Evolutionary conservation across 1,140 invertebrate genomes (phyloP).

Genomic region (Battus philenor): DNA sequence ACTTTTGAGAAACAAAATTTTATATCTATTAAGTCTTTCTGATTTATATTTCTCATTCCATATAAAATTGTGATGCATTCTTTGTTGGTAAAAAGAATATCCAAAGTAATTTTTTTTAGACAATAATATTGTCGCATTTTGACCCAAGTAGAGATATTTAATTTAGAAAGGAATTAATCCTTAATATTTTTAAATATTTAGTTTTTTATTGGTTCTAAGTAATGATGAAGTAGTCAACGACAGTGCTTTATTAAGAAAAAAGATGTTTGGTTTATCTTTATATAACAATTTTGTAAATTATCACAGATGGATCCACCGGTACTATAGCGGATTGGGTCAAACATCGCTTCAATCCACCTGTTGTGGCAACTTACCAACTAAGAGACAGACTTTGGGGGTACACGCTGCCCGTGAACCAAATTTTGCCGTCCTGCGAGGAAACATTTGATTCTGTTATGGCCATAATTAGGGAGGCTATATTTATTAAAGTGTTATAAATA

Average conservation of each 20-base stretch:
- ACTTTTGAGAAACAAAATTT: too few relatives aligned
- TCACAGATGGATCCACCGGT: constrained; percentile 57
- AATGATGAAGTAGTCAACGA: too few relatives aligned
- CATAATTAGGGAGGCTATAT: constrained; percentile 72
- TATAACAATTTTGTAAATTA: too few relatives aligned
- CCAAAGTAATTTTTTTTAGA: too few relatives aligned
- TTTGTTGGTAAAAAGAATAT: too few relatives aligned
- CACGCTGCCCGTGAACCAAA: constrained; percentile 80
- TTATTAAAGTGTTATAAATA: constrained; percentile 45
- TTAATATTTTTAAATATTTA: background rate
- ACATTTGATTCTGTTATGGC: constrained; percentile 78
- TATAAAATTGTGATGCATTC: constrained; percentile 7
- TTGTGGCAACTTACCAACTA: constrained; percentile 77
- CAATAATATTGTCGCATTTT: too few relatives aligned
- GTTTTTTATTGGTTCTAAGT: background rate
- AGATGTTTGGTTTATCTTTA: too few relatives aligned
- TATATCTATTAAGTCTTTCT: too few relatives aligned
- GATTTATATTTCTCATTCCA: too few relatives aligned
- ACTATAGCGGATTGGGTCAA: constrained; percentile 77
- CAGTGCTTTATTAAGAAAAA: too few relatives aligned
- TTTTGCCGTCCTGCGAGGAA: constrained; percentile 82
- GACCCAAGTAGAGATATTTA: too few relatives aligned
- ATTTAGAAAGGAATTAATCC: too few relatives aligned
- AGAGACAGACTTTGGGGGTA: constrained; percentile 83
- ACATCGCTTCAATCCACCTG: constrained; percentile 72